Evolutionary conservation across 1,140 invertebrate genomes (phyloP).

Genomic region (Triops longicaudatus): DNA sequence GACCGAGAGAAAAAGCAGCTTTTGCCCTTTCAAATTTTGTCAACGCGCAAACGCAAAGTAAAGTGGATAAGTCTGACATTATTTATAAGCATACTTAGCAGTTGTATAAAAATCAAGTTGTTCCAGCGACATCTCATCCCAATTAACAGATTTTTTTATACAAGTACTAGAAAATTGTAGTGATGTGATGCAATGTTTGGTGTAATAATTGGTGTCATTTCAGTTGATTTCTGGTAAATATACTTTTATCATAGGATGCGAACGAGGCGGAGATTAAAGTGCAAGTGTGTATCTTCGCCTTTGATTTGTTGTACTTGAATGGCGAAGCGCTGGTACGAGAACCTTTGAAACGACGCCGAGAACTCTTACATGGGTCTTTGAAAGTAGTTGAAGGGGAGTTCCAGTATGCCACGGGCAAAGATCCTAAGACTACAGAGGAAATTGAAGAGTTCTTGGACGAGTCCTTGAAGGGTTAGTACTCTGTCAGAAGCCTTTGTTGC

Average conservation of each 20-base stretch:
- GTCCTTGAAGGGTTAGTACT: constrained; percentile 68
- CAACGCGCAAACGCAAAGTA: constrained; percentile 90
- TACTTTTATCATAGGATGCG: constrained; percentile 58
- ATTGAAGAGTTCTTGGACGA: constrained; percentile 91
- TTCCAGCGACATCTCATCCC: no score
- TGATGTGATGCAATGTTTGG: no score
- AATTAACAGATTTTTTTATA: no score
- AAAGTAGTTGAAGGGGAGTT: constrained; percentile 65
- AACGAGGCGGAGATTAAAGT: constrained; percentile 85
- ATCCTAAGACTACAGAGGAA: constrained; percentile 81
- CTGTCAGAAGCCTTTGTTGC: not conserved
- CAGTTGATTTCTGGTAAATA: not conserved
- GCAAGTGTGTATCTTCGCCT: constrained; percentile 95
- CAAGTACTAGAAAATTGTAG: no score
- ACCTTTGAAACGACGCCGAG: constrained; percentile 65
- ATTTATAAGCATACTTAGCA: no score
- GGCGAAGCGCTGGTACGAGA: constrained; percentile 73
- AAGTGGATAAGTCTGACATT: constrained; percentile 29
- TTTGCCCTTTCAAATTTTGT: constrained; percentile 93
- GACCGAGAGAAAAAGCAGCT: constrained; percentile 83
- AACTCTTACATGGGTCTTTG: constrained; percentile 66
- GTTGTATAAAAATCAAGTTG: constrained; percentile 6
- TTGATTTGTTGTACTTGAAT: constrained; percentile 94
- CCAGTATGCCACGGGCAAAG: constrained; percentile 74
- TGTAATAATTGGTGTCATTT: no score